Base-by-base conservation (phyloP, 2,797 vertebrate genomes). In the Astyanax mexicanus region DNA sequence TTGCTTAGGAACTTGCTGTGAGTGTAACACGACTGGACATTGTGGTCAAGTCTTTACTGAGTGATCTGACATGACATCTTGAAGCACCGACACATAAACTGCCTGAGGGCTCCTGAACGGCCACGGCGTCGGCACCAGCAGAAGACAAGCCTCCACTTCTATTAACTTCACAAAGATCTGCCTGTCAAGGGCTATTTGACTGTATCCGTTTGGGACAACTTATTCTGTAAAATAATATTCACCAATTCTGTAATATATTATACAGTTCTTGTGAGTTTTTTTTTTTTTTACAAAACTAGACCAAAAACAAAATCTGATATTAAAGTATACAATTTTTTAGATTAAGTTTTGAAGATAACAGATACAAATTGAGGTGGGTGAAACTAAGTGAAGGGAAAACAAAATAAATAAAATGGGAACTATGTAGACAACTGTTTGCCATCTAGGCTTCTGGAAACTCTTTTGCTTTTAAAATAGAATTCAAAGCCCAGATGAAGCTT, bases 21-120 rank as follows among this genome's bases (percentile, higher is more conserved):
- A 89, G 19, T 75, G 15, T 87, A 84, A 91, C 75, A n/a, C n/a
- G 44, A 60, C 52, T 51, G 13, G 87, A 89, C 88, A 83, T 70
- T 65, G 80, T 84, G 86, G 86, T 85, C 82, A 81, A 27, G 80
- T 80, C 80, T 74, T 0, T 73, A 74, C 66, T 70, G 74, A 75
- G 80, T 74, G 76, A 84, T 87, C 85, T 77, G 49, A 45, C 72
- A 15, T 80, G 80, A 77, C 74, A 73, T 47, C 15, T 38, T 78
- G 81, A 81, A 72, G 79, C 75, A 19, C 23, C 47, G 29, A 60
- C 65, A 61, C 38, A 74, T 25, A 45, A 44, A 23, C 51, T 23
- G 60, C 62, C 61, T 66, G 38, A 67, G 55, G 40, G 27, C 17
- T 17, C 58, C 40, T 23, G 44, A 19, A 65, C 3, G 13, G 38